These are phyloP conservation scores for Diuraphis noxia DNA, from an alignment of 1,140 invertebrate species.

Conservation along the genomic window DNA sequence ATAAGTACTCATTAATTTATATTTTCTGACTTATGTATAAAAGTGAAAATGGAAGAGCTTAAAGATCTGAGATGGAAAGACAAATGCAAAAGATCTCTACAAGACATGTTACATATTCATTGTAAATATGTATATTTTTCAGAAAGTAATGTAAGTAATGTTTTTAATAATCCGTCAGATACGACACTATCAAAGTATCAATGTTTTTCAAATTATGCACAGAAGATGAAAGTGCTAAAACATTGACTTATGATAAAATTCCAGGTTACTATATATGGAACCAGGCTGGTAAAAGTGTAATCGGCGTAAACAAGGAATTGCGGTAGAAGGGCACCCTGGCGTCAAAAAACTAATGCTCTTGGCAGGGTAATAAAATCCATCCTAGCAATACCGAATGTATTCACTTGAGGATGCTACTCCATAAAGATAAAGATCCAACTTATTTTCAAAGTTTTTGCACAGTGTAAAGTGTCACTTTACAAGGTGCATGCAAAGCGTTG, in stretches of 20 bases:
- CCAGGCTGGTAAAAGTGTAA: neutral
- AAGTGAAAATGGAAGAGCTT: too few species aligned
- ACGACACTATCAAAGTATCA: neutral
- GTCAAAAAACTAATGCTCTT: slow-evolving; percentile 55
- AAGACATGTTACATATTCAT: too few species aligned
- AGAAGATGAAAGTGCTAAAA: slow-evolving; percentile 9
- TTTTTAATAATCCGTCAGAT: neutral
- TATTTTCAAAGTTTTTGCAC: too few species aligned
- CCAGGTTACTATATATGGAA: neutral
- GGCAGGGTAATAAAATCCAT: slow-evolving; percentile 58
- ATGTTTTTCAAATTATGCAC: slow-evolving; percentile 20
- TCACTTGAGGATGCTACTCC: slow-evolving; percentile 58
- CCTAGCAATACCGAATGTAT: slow-evolving; percentile 58
- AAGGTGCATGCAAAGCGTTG: too few species aligned
- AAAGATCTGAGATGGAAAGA: too few species aligned
- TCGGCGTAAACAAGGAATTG: neutral
- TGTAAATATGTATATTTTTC: too few species aligned
- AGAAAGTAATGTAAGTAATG: too few species aligned
- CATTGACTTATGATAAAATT: neutral
- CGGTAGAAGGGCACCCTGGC: neutral
- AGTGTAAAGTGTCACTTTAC: too few species aligned
- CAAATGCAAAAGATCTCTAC: too few species aligned
- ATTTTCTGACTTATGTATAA: too few species aligned
- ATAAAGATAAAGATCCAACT: too few species aligned
- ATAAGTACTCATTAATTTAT: too few species aligned